These are phyloP conservation scores for Scaptodrosophila lebanonensis DNA, from an alignment of 1,140 invertebrate species.

Conservation along the genomic window DNA sequence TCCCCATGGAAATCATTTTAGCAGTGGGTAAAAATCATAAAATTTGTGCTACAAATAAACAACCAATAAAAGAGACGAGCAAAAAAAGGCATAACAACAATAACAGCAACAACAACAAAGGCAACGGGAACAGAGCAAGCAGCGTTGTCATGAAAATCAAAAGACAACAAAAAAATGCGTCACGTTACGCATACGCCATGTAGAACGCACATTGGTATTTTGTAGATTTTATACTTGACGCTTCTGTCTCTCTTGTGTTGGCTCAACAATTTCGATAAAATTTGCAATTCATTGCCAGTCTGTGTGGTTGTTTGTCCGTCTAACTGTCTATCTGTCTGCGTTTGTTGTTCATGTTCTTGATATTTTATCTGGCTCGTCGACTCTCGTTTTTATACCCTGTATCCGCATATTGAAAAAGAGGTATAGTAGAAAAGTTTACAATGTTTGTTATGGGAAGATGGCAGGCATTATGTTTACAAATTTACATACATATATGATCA, in stretches of 20 bases:
- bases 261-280: constrained; percentile 60
- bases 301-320: constrained; percentile 11
- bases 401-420: too few species aligned
- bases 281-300: constrained; percentile 51
- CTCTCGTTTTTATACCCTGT: too few species aligned
- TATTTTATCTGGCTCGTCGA: constrained; percentile 9
- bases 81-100: constrained; percentile 33
- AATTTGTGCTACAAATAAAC: constrained; percentile 62
- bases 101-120: constrained; percentile 30
- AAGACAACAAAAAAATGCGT: constrained; percentile 42
- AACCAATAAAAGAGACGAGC: constrained; percentile 46
- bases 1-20: constrained; percentile 71
- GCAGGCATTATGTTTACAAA: too few species aligned
- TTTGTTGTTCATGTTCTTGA: constrained; percentile 16
- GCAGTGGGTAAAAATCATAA: constrained; percentile 58
- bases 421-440: too few species aligned
- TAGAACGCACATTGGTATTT: constrained; percentile 41
- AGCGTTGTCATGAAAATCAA: constrained; percentile 24
- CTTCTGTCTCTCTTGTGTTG: constrained; percentile 5
- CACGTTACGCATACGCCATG: constrained; percentile 69
- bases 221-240: constrained; percentile 7
- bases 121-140: constrained; percentile 2
- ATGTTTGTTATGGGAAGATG: too few species aligned
- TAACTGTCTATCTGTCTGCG: background rate
- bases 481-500: too few species aligned